Conservation (phyloP, 2,113 vertebrate genomes). For the Serinus canaria region DNA sequence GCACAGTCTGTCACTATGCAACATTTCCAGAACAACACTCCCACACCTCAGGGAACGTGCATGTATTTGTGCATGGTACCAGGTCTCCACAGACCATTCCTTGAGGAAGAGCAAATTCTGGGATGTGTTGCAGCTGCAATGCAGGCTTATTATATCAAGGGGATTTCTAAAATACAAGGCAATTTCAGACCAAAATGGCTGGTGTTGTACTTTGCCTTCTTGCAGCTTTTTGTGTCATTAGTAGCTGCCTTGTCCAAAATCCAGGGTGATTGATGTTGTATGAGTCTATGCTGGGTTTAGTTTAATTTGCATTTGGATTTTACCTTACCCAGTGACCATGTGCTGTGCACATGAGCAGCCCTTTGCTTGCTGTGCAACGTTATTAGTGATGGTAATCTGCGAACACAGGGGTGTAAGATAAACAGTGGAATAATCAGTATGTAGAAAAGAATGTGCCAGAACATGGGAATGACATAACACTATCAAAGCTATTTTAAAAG, state of each 20-base stretch:
- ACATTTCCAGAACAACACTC: not conserved
- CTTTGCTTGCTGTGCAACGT: slow-evolving; percentile 7
- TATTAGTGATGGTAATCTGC: slow-evolving; percentile 11
- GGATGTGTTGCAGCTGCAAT: not conserved
- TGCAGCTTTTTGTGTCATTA: slow-evolving; percentile 16
- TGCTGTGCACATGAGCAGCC: slow-evolving; percentile 39
- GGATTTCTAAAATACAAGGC: not conserved
- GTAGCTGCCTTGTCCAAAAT: slow-evolving; percentile 9
- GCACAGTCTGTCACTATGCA: not conserved
- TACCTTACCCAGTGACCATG: not conserved
- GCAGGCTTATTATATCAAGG: not conserved
- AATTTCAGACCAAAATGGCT: not conserved
- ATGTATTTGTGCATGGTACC: accelerated
- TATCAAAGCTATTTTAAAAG: slow-evolving; percentile 53
- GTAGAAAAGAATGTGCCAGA: slow-evolving; percentile 14
- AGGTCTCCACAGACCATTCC: accelerated
- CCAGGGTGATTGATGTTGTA: slow-evolving; percentile 34
- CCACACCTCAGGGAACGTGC: accelerated
- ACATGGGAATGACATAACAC: slow-evolving; percentile 36
- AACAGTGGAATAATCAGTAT: not conserved
- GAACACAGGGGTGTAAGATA: not conserved
- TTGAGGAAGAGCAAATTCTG: not conserved
- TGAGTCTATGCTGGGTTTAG: not conserved
- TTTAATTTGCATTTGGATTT: slow-evolving; percentile 54
- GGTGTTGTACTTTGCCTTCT: not conserved